These are phyloP conservation scores for Phalacrocorax brasilianus DNA, from an alignment of 2,113 vertebrate species.

Conservation along the genomic window DNA sequence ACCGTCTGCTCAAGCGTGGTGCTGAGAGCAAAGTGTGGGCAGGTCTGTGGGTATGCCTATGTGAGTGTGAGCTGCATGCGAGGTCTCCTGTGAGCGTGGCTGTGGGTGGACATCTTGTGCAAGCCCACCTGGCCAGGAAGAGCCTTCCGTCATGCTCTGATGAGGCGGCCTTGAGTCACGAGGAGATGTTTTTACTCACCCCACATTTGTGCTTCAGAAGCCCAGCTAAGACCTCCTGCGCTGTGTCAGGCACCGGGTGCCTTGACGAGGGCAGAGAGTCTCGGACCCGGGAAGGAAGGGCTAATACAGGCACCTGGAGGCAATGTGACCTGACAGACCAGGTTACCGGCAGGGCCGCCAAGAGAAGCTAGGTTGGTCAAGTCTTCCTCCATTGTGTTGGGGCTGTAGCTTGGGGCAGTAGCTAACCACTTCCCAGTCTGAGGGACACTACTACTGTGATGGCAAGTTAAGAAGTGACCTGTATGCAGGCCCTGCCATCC, in stretches of 20 bases:
- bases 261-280: fast-evolving
- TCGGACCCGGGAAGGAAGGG: not conserved
- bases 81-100: not conserved
- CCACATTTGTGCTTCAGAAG: not conserved
- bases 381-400: not conserved
- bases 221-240: not conserved
- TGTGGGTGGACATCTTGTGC: not conserved
- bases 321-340: not conserved
- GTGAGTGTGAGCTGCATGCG: fast-evolving
- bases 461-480: not conserved
- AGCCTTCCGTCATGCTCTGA: not conserved
- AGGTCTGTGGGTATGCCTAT: not conserved
- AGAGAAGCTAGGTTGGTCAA: not conserved
- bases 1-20: fast-evolving
- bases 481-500: not conserved
- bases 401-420: not conserved
- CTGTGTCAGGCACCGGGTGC: not conserved
- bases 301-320: not conserved
- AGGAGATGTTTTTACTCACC: not conserved
- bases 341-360: not conserved
- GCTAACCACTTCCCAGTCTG: not conserved
- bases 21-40: not conserved
- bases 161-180: not conserved
- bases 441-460: not conserved
- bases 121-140: constrained; percentile 7